Evolutionary conservation across 2,113 vertebrate species (phyloP).

Genomic region (Sclerurus mexicanus): DNA sequence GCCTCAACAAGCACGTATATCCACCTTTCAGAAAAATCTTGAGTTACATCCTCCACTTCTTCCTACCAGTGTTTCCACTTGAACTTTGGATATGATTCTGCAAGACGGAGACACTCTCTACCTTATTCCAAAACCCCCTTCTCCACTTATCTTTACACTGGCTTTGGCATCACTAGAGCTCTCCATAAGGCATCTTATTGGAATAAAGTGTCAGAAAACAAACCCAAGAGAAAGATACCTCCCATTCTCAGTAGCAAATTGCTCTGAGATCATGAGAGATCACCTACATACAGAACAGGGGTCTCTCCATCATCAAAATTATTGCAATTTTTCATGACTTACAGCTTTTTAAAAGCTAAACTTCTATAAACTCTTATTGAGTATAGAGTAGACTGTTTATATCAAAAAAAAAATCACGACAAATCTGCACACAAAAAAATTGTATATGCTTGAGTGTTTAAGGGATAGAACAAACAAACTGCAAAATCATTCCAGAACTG

Average conservation of each 20-base stretch:
- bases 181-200: not conserved
- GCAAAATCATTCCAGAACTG: not conserved
- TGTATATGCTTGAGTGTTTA: accelerated
- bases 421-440: not conserved
- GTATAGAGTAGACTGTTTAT: not conserved
- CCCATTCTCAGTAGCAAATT: not conserved
- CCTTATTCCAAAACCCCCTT: not conserved
- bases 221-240: not conserved
- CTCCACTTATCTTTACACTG: not conserved
- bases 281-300: not conserved
- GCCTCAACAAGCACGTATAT: accelerated
- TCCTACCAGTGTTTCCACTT: not conserved
- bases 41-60: not conserved
- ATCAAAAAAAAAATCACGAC: not conserved
- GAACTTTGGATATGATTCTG: not conserved
- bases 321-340: not conserved
- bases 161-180: not conserved
- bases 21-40: not conserved
- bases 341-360: not conserved
- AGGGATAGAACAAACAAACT: not conserved
- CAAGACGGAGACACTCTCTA: not conserved
- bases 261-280: not conserved
- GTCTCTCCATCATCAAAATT: not conserved
- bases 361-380: not conserved
- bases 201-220: not conserved